These are phyloP conservation scores for Callithrix jacchus DNA, from an alignment of 2,113 vertebrate genomes.

Conservation along the genomic window DNA sequence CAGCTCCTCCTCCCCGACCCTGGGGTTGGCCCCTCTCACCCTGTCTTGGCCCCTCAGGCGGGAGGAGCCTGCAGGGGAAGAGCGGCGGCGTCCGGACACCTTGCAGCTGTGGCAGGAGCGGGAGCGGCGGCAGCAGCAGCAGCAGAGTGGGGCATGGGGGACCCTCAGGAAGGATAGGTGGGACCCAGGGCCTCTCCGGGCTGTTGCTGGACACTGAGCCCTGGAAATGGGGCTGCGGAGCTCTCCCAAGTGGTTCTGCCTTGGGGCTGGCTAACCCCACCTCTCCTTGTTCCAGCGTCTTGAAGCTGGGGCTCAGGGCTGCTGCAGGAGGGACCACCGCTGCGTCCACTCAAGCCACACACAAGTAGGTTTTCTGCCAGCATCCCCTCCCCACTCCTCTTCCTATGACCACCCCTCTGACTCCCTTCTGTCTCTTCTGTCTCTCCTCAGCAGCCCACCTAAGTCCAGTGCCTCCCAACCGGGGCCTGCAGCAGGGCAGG, in stretches of 20 bases:
- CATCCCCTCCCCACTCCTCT: neutral
- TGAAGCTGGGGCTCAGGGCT: conserved; percentile 79
- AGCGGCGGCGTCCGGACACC: conserved; percentile 86
- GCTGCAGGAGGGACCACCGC: neutral
- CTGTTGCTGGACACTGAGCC: neutral
- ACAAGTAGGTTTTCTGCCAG: conserved; percentile 81
- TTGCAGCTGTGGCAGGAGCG: conserved; percentile 92
- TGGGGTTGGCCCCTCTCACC: neutral
- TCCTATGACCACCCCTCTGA: neutral
- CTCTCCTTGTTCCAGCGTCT: conserved; percentile 80
- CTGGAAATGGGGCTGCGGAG: neutral
- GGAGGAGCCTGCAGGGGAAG: conserved; percentile 80
- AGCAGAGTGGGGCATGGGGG: conserved; percentile 64
- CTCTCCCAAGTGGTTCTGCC: neutral
- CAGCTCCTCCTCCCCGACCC: neutral
- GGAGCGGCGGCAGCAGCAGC: conserved; percentile 85
- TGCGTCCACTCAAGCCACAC: conserved; percentile 2
- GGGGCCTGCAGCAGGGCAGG: conserved; percentile 46
- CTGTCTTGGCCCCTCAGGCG: conserved; percentile 53
- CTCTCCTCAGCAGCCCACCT: conserved; percentile 82
- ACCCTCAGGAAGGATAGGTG: conserved; percentile 75
- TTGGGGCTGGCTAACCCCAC: neutral
- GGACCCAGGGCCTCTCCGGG: neutral
- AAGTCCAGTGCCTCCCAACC: conserved; percentile 64
- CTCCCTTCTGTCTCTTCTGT: conserved; percentile 76